Conservation (phyloP, 2,888 invertebrate species). For the Pegoplata infirma region DNA sequence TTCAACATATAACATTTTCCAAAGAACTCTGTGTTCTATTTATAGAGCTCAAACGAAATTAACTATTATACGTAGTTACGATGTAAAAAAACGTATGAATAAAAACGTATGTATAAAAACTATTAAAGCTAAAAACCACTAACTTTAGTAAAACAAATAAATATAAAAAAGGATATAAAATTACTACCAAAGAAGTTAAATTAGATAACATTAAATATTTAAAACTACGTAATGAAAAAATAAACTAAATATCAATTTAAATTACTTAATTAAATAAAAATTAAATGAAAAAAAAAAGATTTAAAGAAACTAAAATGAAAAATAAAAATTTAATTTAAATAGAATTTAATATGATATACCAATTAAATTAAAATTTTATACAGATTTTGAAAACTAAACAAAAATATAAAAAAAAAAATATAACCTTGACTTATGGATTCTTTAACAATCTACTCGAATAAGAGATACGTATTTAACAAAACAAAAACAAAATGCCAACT, state of each 20-base stretch:
- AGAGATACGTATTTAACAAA: background rate
- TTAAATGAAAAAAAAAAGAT: background rate
- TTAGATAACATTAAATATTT: slow-evolving; percentile 3
- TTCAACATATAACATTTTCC: slow-evolving; percentile 3
- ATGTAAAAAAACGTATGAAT: too few relatives aligned
- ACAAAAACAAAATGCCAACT: background rate
- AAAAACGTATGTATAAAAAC: too few relatives aligned
- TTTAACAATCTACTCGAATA: slow-evolving; percentile 25
- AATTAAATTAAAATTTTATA: slow-evolving; percentile 16
- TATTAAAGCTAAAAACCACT: slow-evolving; percentile 11
- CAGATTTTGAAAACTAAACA: background rate
- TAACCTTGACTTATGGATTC: slow-evolving; percentile 53
- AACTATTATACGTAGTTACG: background rate
- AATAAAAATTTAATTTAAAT: background rate
- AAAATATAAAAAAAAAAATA: slow-evolving; percentile 2
- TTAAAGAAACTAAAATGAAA: background rate
- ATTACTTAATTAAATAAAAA: too few relatives aligned
- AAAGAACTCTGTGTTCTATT: slow-evolving; percentile 18
- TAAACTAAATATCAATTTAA: background rate
- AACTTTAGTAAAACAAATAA: background rate
- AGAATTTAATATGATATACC: background rate
- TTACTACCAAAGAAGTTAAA: background rate
- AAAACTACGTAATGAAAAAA: background rate
- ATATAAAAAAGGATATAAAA: slow-evolving; percentile 1
- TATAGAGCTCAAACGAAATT: slow-evolving; percentile 21